These are phyloP conservation scores for Tachypleus tridentatus DNA, from an alignment of 1,140 invertebrate species.

Conservation along the genomic window DNA sequence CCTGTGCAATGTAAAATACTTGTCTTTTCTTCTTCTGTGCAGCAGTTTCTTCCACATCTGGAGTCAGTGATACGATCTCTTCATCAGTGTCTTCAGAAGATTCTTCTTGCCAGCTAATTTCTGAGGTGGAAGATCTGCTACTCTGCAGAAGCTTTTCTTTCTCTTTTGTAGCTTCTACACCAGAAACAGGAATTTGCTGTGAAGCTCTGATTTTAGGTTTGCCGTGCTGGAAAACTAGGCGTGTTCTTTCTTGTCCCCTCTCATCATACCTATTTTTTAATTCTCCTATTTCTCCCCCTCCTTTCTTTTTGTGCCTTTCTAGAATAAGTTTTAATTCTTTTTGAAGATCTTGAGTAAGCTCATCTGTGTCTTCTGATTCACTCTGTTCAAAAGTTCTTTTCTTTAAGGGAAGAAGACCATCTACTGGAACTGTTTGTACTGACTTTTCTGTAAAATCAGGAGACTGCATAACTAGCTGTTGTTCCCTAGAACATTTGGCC, in stretches of 20 bases:
- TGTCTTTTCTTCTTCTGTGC: constrained; percentile 29
- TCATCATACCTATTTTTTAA: constrained; percentile 2
- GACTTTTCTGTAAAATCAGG: constrained; percentile 18
- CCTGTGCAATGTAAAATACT: constrained; percentile 45
- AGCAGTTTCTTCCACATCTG: background rate
- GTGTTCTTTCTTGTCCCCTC: too few relatives aligned
- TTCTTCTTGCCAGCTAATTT: constrained; percentile 17
- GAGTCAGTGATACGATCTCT: constrained; percentile 5
- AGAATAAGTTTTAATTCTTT: constrained; percentile 13
- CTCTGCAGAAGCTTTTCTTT: constrained; percentile 1
- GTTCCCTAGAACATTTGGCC: constrained; percentile 13
- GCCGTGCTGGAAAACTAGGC: constrained; percentile 1
- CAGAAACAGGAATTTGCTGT: background rate
- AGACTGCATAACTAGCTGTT: background rate
- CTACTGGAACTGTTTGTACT: constrained; percentile 17
- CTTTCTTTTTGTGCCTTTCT: constrained; percentile 12
- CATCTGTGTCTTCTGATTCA: constrained; percentile 14
- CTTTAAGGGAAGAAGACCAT: background rate
- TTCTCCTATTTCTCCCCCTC: constrained; percentile 2
- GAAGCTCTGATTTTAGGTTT: constrained; percentile 6
- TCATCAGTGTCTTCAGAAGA: constrained; percentile 23
- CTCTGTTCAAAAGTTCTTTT: constrained; percentile 5
- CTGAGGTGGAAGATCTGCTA: constrained; percentile 15
- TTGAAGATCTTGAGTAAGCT: constrained; percentile 15
- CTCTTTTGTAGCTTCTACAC: background rate